A percentile compares a stretch with the other conserved stretches of the same genome.
Conservation (phyloP, 2,888 invertebrate genomes). For the Hyppa rectilinea region DNA sequence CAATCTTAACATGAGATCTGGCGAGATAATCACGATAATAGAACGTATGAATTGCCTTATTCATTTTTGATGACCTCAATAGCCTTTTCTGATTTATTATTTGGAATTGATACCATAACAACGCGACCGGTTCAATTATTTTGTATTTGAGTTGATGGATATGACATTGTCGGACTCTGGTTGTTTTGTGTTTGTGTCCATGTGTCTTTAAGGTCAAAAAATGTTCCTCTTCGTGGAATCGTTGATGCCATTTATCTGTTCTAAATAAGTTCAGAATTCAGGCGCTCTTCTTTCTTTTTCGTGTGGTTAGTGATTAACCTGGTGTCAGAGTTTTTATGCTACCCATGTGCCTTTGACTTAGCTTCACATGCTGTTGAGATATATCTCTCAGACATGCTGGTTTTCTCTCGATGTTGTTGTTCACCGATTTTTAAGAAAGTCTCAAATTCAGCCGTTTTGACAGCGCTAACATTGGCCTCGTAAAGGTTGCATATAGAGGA, state of each 20-base stretch:
- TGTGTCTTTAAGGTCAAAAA: neutral
- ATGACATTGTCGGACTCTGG: conserved; percentile 38
- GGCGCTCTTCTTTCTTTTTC: no score
- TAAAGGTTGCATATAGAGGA: neutral
- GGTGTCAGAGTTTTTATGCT: no score
- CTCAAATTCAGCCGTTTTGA: no score
- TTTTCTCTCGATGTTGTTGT: no score
- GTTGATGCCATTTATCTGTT: neutral
- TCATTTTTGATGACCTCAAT: conserved; percentile 29
- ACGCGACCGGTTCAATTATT: conserved; percentile 27
- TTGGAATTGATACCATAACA: conserved; percentile 23
- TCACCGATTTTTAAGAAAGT: no score
- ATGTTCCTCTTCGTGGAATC: neutral
- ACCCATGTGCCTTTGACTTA: no score
- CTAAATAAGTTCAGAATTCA: no score
- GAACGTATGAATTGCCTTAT: conserved; percentile 37
- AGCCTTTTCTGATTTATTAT: conserved; percentile 36
- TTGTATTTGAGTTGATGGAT: conserved; percentile 40
- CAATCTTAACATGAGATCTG: neutral
- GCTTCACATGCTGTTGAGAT: no score
- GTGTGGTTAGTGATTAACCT: no score
- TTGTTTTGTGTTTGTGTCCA: neutral
- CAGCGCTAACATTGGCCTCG: no score
- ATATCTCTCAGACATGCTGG: no score
- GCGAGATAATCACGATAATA: conserved; percentile 11